Evolutionary conservation across 2,888 invertebrate species (phyloP).

Genomic region (Thera britannica): DNA sequence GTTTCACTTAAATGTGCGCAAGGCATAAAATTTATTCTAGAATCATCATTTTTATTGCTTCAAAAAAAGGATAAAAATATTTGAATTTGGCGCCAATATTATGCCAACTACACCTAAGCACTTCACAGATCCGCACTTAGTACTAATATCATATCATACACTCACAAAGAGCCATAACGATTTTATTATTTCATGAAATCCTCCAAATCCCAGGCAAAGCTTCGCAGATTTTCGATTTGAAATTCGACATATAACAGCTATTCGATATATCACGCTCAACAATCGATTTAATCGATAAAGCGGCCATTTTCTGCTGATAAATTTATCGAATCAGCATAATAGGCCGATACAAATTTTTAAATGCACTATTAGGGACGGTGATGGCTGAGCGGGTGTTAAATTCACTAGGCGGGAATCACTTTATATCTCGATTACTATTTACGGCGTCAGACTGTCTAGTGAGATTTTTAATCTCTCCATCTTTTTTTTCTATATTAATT

Average conservation of each 20-base stretch:
- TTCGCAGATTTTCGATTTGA: conserved; percentile 27
- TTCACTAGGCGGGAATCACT: conserved; percentile 18
- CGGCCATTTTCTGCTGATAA: conserved; percentile 78
- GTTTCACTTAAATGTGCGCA: too few relatives aligned
- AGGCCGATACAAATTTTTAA: conserved; percentile 77
- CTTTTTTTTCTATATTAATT: neutral
- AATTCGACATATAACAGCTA: conserved; percentile 52
- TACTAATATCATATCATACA: too few relatives aligned
- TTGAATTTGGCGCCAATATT: too few relatives aligned
- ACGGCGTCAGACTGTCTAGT: conserved; percentile 20
- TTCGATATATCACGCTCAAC: conserved; percentile 62
- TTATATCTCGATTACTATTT: conserved; percentile 18
- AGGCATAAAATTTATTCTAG: too few relatives aligned
- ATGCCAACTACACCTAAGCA: too few relatives aligned
- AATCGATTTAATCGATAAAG: conserved; percentile 62
- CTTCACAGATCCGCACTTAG: too few relatives aligned
- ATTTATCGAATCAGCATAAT: conserved; percentile 81
- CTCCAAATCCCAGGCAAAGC: conserved; percentile 3
- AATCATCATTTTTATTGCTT: too few relatives aligned
- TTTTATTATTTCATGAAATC: neutral
- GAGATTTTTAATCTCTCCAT: neutral
- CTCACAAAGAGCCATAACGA: neutral
- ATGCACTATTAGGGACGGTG: conserved; percentile 66
- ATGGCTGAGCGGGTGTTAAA: conserved; percentile 16
- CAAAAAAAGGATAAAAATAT: too few relatives aligned